A percentile compares a stretch with the other conserved stretches of the same genome.
These are phyloP conservation scores for Catharus bicknelli DNA, from an alignment of 2,113 vertebrate species.

Conservation along the genomic window DNA sequence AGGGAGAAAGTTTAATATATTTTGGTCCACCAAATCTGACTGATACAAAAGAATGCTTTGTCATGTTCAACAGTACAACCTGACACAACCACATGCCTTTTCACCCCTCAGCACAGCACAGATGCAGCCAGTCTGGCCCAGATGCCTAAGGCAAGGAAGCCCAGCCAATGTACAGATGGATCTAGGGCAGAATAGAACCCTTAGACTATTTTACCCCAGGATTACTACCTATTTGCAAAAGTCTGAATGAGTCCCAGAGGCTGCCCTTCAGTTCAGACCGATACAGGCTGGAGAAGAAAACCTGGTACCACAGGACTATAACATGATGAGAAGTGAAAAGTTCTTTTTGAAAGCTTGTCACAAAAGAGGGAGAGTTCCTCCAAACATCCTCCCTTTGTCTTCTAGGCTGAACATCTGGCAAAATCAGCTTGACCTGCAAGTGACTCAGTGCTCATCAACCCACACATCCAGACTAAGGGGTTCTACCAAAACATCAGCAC, in stretches of 20 bases:
- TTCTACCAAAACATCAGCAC: not conserved
- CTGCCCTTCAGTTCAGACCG: not conserved
- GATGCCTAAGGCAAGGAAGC: not conserved
- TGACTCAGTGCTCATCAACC: not conserved
- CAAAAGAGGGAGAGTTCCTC: not conserved
- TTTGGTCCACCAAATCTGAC: constrained; percentile 94
- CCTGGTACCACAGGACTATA: not conserved
- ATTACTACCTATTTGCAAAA: not conserved
- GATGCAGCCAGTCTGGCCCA: rapidly evolving
- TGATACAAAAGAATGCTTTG: constrained; percentile 80
- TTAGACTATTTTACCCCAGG: not conserved
- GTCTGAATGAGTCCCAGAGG: not conserved
- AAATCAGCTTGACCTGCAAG: not conserved
- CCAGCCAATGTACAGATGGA: not conserved
- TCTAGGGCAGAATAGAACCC: not conserved
- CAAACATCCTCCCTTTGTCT: not conserved
- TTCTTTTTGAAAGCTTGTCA: not conserved
- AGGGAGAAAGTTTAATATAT: constrained; percentile 91
- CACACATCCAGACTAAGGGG: not conserved
- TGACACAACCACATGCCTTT: not conserved
- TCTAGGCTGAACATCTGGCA: not conserved
- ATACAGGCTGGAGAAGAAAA: not conserved
- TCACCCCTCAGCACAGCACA: not conserved
- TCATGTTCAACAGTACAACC: constrained; percentile 44
- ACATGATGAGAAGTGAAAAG: not conserved